Conservation (phyloP, 2,888 invertebrate genomes). For the Sclerodermus sp. region DNA sequence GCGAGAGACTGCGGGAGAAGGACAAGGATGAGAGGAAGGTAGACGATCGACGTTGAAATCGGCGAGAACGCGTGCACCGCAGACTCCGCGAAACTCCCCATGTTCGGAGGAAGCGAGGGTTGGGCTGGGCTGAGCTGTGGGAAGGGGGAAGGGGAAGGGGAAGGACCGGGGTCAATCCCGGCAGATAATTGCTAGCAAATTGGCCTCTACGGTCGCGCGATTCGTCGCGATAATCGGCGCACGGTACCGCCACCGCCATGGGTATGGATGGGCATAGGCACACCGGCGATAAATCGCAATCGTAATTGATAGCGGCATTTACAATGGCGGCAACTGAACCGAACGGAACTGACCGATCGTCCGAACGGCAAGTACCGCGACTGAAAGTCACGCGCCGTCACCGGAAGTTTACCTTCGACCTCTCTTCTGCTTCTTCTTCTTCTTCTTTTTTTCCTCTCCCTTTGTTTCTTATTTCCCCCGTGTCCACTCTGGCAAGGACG, state of each 20-base stretch:
- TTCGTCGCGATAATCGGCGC: slow-evolving; percentile 20
- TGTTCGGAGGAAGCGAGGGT: too few relatives aligned
- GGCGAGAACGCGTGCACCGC: not conserved
- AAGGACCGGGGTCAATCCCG: not conserved
- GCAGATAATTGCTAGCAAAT: slow-evolving; percentile 28
- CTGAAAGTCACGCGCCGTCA: too few relatives aligned
- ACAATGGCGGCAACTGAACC: slow-evolving; percentile 9
- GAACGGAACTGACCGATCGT: too few relatives aligned
- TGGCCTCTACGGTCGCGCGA: slow-evolving; percentile 22
- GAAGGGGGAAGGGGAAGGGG: not conserved
- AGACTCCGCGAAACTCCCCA: too few relatives aligned
- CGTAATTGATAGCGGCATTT: slow-evolving; percentile 29
- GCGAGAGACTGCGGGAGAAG: not conserved
- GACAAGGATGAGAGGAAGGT: not conserved
- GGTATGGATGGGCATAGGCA: too few relatives aligned
- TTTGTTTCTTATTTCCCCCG: too few relatives aligned
- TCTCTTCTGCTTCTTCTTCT: too few relatives aligned
- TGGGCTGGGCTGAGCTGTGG: not conserved
- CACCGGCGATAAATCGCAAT: slow-evolving; percentile 25
- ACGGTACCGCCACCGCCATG: too few relatives aligned
- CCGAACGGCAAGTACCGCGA: too few relatives aligned
- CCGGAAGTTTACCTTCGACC: too few relatives aligned
- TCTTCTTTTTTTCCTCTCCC: too few relatives aligned
- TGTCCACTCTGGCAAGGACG: too few relatives aligned
- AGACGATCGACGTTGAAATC: slow-evolving; percentile 2